Evolutionary conservation across 2,797 vertebrate species (phyloP).

Genomic region (Gouania willdenowi): DNA sequence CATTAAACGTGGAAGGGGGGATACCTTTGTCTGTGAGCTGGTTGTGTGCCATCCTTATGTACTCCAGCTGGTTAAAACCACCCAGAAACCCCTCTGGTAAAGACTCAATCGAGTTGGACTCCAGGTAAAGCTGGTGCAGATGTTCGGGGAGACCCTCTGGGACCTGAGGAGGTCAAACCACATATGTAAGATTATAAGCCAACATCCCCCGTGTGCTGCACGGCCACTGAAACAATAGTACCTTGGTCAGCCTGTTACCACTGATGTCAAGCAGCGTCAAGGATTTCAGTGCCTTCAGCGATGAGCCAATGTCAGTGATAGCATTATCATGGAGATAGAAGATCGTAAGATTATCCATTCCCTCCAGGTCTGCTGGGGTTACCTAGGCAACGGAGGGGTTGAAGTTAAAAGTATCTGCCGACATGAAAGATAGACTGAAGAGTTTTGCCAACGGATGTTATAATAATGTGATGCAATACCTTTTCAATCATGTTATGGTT

Average conservation of each 20-base stretch:
- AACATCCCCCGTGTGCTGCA: neutral
- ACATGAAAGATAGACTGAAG: no score
- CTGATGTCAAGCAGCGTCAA: constrained; percentile 89
- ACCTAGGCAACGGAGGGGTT: constrained; percentile 57
- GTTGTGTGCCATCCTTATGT: constrained; percentile 89
- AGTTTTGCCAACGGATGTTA: no score
- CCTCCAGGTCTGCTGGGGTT: constrained; percentile 78
- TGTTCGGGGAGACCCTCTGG: constrained; percentile 83
- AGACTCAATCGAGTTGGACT: constrained; percentile 84
- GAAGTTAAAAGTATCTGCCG: neutral
- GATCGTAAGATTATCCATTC: constrained; percentile 90
- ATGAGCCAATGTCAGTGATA: constrained; percentile 82
- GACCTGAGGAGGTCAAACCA: constrained; percentile 52
- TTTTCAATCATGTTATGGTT: constrained; percentile 85
- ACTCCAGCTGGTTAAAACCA: constrained; percentile 82
- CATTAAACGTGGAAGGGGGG: constrained; percentile 87
- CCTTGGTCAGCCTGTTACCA: constrained; percentile 84
- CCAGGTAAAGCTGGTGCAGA: constrained; percentile 91
- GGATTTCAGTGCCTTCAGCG: constrained; percentile 81
- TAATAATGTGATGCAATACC: no score
- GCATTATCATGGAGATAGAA: constrained; percentile 88
- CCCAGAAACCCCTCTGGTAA: constrained; percentile 85
- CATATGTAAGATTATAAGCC: neutral
- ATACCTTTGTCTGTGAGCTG: constrained; percentile 87
- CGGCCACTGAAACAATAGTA: constrained; percentile 6